phyloP scores from a whole-genome alignment of 2,888 invertebrate species.

The Polydrusus tereticollis region DNA sequence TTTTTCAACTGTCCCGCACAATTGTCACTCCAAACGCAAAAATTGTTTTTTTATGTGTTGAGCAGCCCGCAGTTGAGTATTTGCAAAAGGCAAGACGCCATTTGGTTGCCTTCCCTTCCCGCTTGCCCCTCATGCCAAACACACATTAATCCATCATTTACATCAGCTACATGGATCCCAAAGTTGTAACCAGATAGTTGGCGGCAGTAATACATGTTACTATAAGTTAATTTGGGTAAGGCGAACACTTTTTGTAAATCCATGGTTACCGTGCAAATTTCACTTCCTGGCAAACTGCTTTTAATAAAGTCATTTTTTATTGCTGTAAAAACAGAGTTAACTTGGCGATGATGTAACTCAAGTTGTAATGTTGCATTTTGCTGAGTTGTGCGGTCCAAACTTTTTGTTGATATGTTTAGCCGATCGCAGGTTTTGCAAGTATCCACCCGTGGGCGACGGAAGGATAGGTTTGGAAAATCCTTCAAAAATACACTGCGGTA shows the following conservation, averaged over 20 bases:
- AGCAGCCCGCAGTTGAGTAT: too few relatives aligned
- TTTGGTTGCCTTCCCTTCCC: too few relatives aligned
- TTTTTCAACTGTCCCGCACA: too few relatives aligned
- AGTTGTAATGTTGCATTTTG: slow-evolving; percentile 18
- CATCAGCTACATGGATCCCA: too few relatives aligned
- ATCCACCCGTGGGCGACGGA: slow-evolving; percentile 3
- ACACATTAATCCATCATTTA: too few relatives aligned
- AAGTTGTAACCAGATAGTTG: too few relatives aligned
- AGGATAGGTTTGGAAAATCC: slow-evolving; percentile 20
- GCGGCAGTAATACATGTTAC: too few relatives aligned
- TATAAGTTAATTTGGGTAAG: slow-evolving; percentile 14
- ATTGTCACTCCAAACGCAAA: slow-evolving; percentile 1
- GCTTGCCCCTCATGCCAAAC: too few relatives aligned
- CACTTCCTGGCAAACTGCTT: slow-evolving; percentile 17
- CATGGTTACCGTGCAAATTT: slow-evolving; percentile 19
- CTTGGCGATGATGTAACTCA: slow-evolving; percentile 4
- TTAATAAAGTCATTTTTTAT: slow-evolving; percentile 5
- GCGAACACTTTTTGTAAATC: slow-evolving; percentile 14
- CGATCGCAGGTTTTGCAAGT: slow-evolving; percentile 19
- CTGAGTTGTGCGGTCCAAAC: slow-evolving; percentile 1
- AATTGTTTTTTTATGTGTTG: slow-evolving; percentile 9
- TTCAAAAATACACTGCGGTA: slow-evolving; percentile 18
- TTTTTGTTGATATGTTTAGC: slow-evolving; percentile 11
- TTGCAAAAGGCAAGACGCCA: too few relatives aligned
- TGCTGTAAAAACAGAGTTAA: slow-evolving; percentile 1